Conservation (phyloP, 37 sponge, comb jelly and placozoan genomes). For the Lycopodina hypogea region DNA sequence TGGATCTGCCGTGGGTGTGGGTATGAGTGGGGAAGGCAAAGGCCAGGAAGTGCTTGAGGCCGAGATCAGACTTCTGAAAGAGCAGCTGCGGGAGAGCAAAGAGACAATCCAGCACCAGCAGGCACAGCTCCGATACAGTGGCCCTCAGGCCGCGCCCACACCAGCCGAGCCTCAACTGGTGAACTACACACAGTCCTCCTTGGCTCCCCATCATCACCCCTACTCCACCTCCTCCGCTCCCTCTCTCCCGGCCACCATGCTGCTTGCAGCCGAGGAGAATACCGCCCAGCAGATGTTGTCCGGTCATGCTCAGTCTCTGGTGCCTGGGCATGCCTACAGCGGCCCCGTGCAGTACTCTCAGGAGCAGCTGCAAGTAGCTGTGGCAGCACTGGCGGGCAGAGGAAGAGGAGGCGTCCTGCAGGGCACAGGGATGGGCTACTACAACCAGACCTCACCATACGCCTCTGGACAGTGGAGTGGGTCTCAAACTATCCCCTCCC, state of each 20-base stretch:
- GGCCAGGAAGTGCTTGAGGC: neutral
- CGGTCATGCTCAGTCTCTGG: neutral
- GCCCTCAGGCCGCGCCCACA: neutral
- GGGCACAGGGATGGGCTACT: neutral
- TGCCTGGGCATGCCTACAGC: neutral
- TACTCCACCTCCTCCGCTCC: neutral
- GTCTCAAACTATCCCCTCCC: slow-evolving; percentile 6
- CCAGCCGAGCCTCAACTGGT: too few species aligned
- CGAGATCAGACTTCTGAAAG: neutral
- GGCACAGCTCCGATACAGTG: slow-evolving; percentile 11
- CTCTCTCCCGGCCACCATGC: neutral
- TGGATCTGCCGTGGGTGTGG: neutral
- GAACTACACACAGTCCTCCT: neutral
- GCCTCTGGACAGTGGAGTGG: slow-evolving; percentile 25
- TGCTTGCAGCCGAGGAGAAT: neutral
- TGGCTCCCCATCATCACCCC: neutral
- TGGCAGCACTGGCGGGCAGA: neutral
- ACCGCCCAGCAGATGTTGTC: neutral
- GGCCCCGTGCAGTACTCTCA: slow-evolving; percentile 8
- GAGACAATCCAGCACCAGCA: slow-evolving; percentile 3
- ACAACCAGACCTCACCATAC: slow-evolving; percentile 25
- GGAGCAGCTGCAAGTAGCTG: neutral
- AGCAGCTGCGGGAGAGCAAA: slow-evolving; percentile 29
- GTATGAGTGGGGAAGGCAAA: neutral
- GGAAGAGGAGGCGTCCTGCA: neutral